These are phyloP conservation scores for Campylorhamphus procurvoides DNA, from an alignment of 2,113 vertebrate genomes.

Conservation along the genomic window DNA sequence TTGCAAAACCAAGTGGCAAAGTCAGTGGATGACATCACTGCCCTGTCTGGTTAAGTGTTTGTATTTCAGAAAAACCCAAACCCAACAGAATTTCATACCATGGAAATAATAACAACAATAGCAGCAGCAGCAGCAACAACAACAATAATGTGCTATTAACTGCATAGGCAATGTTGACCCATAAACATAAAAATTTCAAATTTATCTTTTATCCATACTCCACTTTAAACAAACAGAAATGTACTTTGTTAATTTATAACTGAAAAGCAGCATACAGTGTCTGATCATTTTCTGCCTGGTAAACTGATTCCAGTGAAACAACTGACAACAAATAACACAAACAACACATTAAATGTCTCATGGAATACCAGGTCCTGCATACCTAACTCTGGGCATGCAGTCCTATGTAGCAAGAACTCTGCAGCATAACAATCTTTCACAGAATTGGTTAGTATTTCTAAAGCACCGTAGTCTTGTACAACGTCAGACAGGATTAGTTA, in stretches of 20 bases:
- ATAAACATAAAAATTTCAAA: neutral
- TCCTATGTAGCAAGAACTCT: neutral
- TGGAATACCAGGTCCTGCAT: neutral
- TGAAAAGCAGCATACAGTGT: neutral
- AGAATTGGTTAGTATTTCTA: neutral
- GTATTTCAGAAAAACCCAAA: neutral
- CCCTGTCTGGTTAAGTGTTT: neutral
- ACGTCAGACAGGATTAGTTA: neutral
- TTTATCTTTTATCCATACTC: neutral
- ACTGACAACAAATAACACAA: conserved; percentile 13
- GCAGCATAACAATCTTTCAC: neutral
- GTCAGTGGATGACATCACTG: neutral
- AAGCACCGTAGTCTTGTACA: neutral
- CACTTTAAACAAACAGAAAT: neutral
- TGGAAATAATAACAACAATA: neutral
- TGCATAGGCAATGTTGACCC: neutral
- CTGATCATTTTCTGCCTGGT: conserved; percentile 19
- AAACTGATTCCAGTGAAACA: conserved; percentile 44
- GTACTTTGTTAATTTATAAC: neutral
- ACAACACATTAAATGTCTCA: neutral
- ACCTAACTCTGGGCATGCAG: conserved; percentile 25
- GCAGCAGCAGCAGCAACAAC: too few relatives aligned
- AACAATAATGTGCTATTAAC: neutral
- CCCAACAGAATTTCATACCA: neutral
- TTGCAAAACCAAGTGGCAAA: neutral